A percentile compares a stretch with the other conserved stretches of the same genome.
Evolutionary conservation across 2,113 vertebrate genomes (phyloP).

Genomic region (Jaculus jaculus): DNA sequence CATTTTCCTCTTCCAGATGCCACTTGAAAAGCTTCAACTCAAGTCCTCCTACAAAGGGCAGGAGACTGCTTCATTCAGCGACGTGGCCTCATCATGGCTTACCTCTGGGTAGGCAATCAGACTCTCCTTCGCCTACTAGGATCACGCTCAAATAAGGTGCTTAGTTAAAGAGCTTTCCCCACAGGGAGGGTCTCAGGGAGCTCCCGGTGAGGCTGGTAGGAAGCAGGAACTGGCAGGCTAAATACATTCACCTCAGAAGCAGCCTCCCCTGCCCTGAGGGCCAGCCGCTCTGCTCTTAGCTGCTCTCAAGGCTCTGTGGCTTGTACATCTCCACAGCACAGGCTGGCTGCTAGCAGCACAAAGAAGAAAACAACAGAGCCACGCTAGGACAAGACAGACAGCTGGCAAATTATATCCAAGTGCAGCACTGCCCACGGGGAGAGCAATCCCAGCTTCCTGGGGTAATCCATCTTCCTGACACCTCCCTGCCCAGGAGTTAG

Average conservation of each 20-base stretch:
- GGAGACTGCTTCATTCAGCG: constrained; percentile 80
- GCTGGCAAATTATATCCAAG: constrained; percentile 79
- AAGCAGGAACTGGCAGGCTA: not conserved
- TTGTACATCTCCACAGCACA: constrained; percentile 51
- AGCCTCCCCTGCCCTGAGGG: not conserved
- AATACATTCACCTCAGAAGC: constrained; percentile 64
- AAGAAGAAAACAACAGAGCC: constrained; percentile 49
- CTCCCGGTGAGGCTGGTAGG: constrained; percentile 52
- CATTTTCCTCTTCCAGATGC: constrained; percentile 19
- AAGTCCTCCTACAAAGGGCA: constrained; percentile 52
- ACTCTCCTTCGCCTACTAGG: constrained; percentile 84
- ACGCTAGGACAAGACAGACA: constrained; percentile 65
- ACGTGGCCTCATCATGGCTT: constrained; percentile 73
- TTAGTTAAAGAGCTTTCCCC: constrained; percentile 80
- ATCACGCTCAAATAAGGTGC: constrained; percentile 83
- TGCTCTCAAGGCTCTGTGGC: constrained; percentile 48
- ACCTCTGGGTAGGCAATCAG: constrained; percentile 81
- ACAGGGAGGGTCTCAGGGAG: constrained; percentile 69
- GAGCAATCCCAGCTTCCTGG: constrained; percentile 62
- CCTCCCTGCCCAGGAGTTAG: constrained; percentile 57
- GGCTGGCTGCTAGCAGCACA: constrained; percentile 54
- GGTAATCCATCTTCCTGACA: constrained; percentile 77
- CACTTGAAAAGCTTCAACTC: constrained; percentile 55
- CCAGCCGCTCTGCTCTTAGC: constrained; percentile 52
- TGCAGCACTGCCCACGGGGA: constrained; percentile 55